Conservation (phyloP, 2,797 vertebrate species). For the Xenentodon cancila region DNA sequence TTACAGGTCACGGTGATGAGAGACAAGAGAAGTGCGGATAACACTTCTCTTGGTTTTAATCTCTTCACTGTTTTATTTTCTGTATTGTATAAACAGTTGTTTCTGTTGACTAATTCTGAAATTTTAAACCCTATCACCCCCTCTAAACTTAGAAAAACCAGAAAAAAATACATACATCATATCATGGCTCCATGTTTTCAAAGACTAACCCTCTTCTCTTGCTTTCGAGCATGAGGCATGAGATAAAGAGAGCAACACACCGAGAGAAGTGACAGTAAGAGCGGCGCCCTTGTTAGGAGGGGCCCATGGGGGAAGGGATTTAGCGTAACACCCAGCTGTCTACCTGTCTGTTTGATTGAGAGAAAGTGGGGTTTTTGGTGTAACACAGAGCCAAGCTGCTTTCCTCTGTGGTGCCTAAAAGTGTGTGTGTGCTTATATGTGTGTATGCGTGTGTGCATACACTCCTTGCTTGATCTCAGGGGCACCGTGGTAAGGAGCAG, state of each 20-base stretch:
- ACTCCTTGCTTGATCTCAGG: constrained; percentile 64
- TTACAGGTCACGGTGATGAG: constrained; percentile 58
- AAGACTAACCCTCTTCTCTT: constrained; percentile 15
- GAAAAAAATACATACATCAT: constrained; percentile 19
- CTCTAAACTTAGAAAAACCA: constrained; percentile 25
- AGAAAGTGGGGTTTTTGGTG: constrained; percentile 61
- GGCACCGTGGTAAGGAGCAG: constrained; percentile 67
- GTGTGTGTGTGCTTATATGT: constrained; percentile 34
- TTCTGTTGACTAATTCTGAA: constrained; percentile 15
- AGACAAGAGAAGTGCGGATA: constrained; percentile 46
- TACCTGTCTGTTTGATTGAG: constrained; percentile 70
- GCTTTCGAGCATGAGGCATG: constrained; percentile 19
- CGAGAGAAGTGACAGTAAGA: constrained; percentile 49
- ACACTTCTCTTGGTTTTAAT: constrained; percentile 34
- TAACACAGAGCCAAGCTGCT: constrained; percentile 62
- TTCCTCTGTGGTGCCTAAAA: constrained; percentile 48
- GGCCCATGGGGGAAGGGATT: constrained; percentile 67
- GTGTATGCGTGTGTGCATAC: constrained; percentile 31
- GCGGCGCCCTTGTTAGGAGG: constrained; percentile 42
- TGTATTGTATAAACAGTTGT: constrained; percentile 1
- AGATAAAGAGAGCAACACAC: constrained; percentile 56
- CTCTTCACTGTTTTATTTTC: no score
- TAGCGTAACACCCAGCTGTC: constrained; percentile 67
- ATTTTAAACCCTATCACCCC: constrained; percentile 1
- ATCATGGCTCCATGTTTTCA: constrained; percentile 30